Percentiles rank a stretch among this genome's conserved stretches.
Conservation (phyloP, 2,797 vertebrate genomes). For the Carapus acus region DNA sequence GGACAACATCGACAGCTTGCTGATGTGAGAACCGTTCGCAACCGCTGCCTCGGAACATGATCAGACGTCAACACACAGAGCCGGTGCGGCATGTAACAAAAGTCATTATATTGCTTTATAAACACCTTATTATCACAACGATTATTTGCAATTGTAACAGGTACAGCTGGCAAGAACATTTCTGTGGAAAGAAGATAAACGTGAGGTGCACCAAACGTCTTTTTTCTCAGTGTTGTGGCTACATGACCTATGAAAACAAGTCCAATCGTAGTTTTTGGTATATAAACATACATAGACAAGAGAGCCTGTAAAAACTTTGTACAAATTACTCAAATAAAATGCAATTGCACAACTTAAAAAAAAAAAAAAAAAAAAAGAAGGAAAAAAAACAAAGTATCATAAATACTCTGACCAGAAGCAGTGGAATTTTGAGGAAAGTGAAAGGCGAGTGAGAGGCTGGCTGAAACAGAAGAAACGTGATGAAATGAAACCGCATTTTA, state of each 20-base stretch:
- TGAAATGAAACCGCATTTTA: slow-evolving; percentile 53
- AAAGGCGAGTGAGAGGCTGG: slow-evolving; percentile 45
- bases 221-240: slow-evolving; percentile 47
- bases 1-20: slow-evolving; percentile 29
- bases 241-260: slow-evolving; percentile 51
- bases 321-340: slow-evolving; percentile 56
- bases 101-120: slow-evolving; percentile 36
- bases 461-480: slow-evolving; percentile 28
- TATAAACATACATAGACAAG: slow-evolving; percentile 62
- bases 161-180: slow-evolving; percentile 36
- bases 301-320: slow-evolving; percentile 44
- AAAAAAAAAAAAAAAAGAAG: too few relatives aligned
- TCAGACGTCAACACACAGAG: slow-evolving; percentile 15
- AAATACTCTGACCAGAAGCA: slow-evolving; percentile 53
- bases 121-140: slow-evolving; percentile 32
- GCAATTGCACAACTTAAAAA: slow-evolving; percentile 66
- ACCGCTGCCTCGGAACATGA: slow-evolving; percentile 35
- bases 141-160: slow-evolving; percentile 54
- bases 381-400: slow-evolving; percentile 50
- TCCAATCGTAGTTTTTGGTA: slow-evolving; percentile 64
- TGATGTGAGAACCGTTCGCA: slow-evolving; percentile 48
- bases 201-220: slow-evolving; percentile 55
- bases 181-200: slow-evolving; percentile 31
- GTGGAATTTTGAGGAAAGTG: slow-evolving; percentile 44
- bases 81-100: slow-evolving; percentile 36